A percentile compares a stretch with the other conserved stretches of the same genome.
These are phyloP conservation scores for Argyresthia albistria DNA, from an alignment of 2,888 invertebrate genomes.

Conservation along the genomic window DNA sequence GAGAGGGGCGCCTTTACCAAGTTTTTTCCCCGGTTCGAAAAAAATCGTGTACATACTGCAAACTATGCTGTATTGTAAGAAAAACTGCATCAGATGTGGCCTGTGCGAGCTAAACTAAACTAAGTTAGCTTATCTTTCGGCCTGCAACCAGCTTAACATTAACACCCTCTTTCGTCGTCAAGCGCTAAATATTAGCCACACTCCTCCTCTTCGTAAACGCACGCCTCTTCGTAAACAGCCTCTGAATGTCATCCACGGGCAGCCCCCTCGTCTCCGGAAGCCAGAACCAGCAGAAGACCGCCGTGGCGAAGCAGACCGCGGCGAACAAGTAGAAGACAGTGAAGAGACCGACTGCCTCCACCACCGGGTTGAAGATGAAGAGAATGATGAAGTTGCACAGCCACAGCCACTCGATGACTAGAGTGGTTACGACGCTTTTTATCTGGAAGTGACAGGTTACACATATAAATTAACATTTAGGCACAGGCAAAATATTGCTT, in stretches of 20 bases:
- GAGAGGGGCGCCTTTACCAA: no score
- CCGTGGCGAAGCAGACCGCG: constrained; percentile 20
- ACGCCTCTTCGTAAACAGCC: constrained; percentile 21
- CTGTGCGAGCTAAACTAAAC: no score
- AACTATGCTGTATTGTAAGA: no score
- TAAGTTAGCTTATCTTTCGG: neutral
- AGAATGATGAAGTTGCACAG: constrained; percentile 31
- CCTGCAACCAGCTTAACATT: neutral
- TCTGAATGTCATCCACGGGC: constrained; percentile 34
- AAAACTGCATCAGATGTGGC: no score
- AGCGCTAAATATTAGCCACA: neutral
- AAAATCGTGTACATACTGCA: no score
- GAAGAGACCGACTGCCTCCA: constrained; percentile 25
- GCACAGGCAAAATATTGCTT: no score
- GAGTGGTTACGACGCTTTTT: constrained; percentile 31
- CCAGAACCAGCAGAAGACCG: constrained; percentile 21
- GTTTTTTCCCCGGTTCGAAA: no score
- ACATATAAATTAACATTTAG: no score
- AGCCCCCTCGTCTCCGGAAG: constrained; percentile 42
- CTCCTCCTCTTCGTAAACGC: neutral
- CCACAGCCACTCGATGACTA: constrained; percentile 37
- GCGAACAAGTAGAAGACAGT: constrained; percentile 39
- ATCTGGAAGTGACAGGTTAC: constrained; percentile 24
- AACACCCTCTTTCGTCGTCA: neutral
- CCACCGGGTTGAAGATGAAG: constrained; percentile 33